These are phyloP conservation scores for Plagodis dolabraria DNA, from an alignment of 2,888 invertebrate species.

Conservation along the genomic window DNA sequence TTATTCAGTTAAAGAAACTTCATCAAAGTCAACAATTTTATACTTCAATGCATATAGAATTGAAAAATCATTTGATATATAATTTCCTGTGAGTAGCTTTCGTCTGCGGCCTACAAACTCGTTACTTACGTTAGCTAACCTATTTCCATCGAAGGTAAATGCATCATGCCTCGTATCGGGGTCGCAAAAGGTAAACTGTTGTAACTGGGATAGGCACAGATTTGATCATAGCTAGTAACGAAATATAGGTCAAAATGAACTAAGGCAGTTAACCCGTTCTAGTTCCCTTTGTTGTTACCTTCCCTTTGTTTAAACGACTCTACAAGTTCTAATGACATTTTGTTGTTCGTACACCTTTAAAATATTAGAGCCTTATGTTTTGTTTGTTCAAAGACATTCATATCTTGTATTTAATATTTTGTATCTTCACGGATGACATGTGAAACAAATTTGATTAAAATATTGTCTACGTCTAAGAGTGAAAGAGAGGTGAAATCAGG, in stretches of 20 bases:
- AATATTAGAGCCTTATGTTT: not conserved
- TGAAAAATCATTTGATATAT: no score
- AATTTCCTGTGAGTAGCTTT: not conserved
- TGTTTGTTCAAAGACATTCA: no score
- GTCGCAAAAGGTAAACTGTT: constrained; percentile 37
- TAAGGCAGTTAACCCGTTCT: constrained; percentile 15
- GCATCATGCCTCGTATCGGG: constrained; percentile 26
- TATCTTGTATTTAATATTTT: no score
- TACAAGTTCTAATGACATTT: constrained; percentile 9
- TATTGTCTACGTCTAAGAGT: no score
- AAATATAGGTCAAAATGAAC: constrained; percentile 40
- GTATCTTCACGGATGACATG: no score
- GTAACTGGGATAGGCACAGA: constrained; percentile 16
- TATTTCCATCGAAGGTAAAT: constrained; percentile 16
- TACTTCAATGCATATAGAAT: no score
- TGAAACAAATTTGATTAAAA: no score
- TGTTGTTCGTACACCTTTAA: not conserved
- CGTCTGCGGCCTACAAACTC: not conserved
- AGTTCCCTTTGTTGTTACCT: constrained; percentile 1
- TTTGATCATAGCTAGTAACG: not conserved
- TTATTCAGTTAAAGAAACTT: no score
- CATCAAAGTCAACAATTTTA: no score
- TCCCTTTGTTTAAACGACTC: not conserved
- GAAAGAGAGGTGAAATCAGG: no score
- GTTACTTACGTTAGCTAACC: constrained; percentile 11